Evolutionary conservation across 2,888 invertebrate genomes (phyloP).

Genomic region (Patella depressa): DNA sequence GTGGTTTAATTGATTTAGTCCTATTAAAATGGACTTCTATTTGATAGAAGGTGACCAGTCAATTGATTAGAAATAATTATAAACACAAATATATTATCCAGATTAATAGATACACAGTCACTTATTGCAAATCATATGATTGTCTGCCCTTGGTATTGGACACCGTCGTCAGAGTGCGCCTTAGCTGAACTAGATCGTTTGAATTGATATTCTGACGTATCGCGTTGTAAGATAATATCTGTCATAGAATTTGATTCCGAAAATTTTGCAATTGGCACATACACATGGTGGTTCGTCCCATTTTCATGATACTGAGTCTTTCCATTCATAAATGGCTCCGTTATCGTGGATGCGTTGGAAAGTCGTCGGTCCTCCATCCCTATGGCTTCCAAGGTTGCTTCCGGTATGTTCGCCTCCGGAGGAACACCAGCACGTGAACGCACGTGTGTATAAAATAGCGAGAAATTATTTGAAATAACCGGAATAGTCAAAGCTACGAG

Average conservation of each 20-base stretch:
- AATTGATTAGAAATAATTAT: too few species aligned
- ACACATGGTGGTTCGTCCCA: conserved; percentile 20
- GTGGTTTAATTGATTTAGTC: too few species aligned
- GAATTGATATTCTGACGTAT: conserved; percentile 44
- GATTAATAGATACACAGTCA: neutral
- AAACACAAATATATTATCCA: too few species aligned
- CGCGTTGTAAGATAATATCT: conserved; percentile 44
- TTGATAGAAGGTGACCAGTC: too few species aligned
- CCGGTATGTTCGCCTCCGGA: conserved; percentile 14
- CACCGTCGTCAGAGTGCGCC: conserved; percentile 60
- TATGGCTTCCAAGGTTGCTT: conserved; percentile 27
- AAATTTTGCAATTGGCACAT: conserved; percentile 28
- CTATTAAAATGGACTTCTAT: too few species aligned
- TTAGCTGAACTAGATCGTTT: conserved; percentile 46
- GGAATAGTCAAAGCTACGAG: conserved; percentile 68
- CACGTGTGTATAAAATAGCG: conserved; percentile 69
- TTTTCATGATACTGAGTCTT: conserved; percentile 36
- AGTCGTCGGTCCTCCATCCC: conserved; percentile 39
- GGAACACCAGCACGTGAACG: conserved; percentile 52
- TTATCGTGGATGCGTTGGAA: conserved; percentile 46
- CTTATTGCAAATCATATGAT: conserved; percentile 36
- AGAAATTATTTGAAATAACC: conserved; percentile 70
- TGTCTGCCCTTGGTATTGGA: conserved; percentile 51
- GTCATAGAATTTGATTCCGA: conserved; percentile 53
- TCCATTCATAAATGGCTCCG: conserved; percentile 52